phyloP scores from a whole-genome alignment of 1,140 invertebrate genomes.

The Chlorops oryzae region DNA sequence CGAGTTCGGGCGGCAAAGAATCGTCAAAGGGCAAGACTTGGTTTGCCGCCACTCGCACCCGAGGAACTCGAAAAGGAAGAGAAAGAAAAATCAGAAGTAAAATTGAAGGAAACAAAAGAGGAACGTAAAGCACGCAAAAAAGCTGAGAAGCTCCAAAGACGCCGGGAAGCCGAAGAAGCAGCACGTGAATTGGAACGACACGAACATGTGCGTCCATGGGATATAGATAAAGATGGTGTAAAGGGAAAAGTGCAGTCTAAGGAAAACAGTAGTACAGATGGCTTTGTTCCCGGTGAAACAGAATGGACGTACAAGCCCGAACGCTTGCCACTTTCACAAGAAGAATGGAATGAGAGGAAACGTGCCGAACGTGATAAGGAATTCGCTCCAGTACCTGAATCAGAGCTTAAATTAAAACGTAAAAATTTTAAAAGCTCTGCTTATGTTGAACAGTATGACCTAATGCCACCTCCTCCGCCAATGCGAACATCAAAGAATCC shows the following conservation, averaged over 20 bases:
- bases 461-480: constrained; percentile 13
- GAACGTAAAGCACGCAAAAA: constrained; percentile 47
- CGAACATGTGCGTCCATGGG: constrained; percentile 61
- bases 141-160: constrained; percentile 43
- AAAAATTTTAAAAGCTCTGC: constrained; percentile 41
- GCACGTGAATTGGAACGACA: constrained; percentile 51
- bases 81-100: constrained; percentile 48
- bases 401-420: constrained; percentile 32
- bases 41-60: constrained; percentile 56
- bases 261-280: constrained; percentile 11
- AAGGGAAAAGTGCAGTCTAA: constrained; percentile 12
- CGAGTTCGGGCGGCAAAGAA: constrained; percentile 72
- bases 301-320: constrained; percentile 50
- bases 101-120: constrained; percentile 47
- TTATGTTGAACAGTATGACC: background rate
- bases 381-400: constrained; percentile 58
- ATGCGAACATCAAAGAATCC: constrained; percentile 1
- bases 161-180: constrained; percentile 38
- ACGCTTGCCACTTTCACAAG: constrained; percentile 60
- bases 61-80: constrained; percentile 21
- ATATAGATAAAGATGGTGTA: constrained; percentile 53
- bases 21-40: constrained; percentile 67
- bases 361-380: constrained; percentile 59
- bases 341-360: constrained; percentile 73
- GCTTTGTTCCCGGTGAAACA: constrained; percentile 35